Evolutionary conservation across 2,888 invertebrate genomes (phyloP), one percentile per base, ranked within the genome.

Genomic region (Lithophane semibrunnea): DNA sequence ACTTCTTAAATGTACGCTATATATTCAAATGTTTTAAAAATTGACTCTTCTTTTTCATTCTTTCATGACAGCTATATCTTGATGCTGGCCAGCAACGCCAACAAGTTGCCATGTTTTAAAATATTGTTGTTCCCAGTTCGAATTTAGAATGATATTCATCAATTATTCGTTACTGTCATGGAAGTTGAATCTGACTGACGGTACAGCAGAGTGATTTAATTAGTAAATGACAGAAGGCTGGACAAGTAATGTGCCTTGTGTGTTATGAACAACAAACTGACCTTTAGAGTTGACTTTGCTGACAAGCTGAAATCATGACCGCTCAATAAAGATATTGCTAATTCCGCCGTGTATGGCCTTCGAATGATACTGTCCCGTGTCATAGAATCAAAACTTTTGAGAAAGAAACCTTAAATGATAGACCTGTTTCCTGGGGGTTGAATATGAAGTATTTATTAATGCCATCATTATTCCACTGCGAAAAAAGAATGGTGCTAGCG

Each of bases 21-120:
- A 18, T n/a, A 70, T 75, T 70, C 37, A 37, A 75, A 70, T 56
- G 49, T 70, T 69, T 24, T 29, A 60, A 12, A 56, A n/a, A 21
- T 63, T 63, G 18, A n/a, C 24, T 49, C 1, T 77, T 18, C 9
- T 60, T 54, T 76, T n/a, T 67, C 29, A n/a, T 74, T 77, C 1
- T 44, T 77, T 69, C 1, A 18, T 56, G 18, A 63, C n/a, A 56
- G 56, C 1, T 56, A 1, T 56, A 64, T 64, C 49, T 69, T 77
- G 29, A 10, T 52, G 49, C 18, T 49, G 61, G 54, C 18, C 18
- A 8, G 24, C 1, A 21, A 16, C 12, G 16, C 9, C 12, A 21
- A 24, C 3, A 13, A n/a, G 29, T 29, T 63, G 24, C 2, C 12
- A 54, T 4, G 18, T 52, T 49, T 65, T 44, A 9, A 37, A 54